Percentiles rank a stretch among this genome's conserved stretches.
Conservation (phyloP, 2,888 invertebrate genomes). For the Amphiduros pacificus region DNA sequence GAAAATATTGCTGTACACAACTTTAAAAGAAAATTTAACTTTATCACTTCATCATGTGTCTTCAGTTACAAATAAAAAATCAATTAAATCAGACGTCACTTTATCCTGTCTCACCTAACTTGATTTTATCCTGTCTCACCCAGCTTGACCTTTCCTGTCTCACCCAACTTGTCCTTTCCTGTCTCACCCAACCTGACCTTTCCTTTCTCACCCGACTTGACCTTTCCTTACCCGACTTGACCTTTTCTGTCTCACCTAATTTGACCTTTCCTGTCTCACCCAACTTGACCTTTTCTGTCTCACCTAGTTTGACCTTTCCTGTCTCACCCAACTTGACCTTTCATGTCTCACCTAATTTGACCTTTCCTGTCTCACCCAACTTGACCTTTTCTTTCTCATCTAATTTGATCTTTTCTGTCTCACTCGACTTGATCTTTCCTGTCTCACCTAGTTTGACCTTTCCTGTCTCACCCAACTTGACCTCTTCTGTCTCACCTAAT, state of each 20-base stretch:
- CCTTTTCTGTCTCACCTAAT: neutral
- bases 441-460: neutral
- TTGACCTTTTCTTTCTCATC: neutral
- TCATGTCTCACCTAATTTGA: neutral
- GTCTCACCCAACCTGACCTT: neutral
- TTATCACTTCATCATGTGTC: no score
- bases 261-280: neutral
- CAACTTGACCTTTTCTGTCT: neutral
- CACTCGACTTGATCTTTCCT: neutral
- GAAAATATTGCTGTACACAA: no score
- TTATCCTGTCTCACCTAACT: no score
- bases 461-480: neutral
- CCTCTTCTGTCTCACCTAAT: neutral
- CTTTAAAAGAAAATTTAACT: no score
- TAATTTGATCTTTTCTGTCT: neutral
- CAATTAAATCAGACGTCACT: no score
- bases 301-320: neutral
- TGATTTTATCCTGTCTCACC: no score
- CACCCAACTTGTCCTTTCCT: neutral
- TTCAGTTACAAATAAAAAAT: no score
- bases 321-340: neutral
- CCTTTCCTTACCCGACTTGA: neutral
- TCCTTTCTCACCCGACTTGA: neutral
- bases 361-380: neutral
- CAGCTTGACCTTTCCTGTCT: neutral